Base-by-base conservation (phyloP, 2,797 vertebrate genomes). In the Esox masquinongy region DNA sequence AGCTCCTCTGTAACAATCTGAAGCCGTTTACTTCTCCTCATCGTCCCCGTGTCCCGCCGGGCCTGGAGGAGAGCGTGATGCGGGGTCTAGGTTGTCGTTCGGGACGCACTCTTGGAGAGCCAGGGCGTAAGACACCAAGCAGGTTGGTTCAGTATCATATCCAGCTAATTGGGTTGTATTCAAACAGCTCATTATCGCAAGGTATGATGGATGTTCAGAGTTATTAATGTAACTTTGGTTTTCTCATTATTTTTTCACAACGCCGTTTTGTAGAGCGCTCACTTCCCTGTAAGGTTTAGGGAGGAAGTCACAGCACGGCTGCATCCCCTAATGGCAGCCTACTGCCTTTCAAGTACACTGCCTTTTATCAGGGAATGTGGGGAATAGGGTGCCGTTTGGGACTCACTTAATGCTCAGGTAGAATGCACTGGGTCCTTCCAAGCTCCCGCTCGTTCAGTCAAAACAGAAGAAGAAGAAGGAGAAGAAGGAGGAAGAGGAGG, bases 1-100 rank as follows among this genome's bases (percentile, higher is more conserved):
- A 78, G 71, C 85, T 85, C 66, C 39, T 84, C 76, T 74, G 80
- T 68, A 63, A 76, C 84, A 83, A 85, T 83, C 68, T 36, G 51
- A 22, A 17, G 51, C 19, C 17, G 6, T 1, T 53, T 6, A 19
- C 47, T 63, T 56, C 64, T 70, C 68, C 39, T 47, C 43, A 11
- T 14, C 73, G 56, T 61, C 56, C 34, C 43, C 6, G 43, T 19
- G 17, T 26, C 31, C 34, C 51, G n/a, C 12, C 9, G 43, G 43
- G 43, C 9, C 43, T 47, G 43, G 6, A 47, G 11, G 43, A 14
- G 43, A 11, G 12, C 43, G 9, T 14, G 9, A 14, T 14, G 43
- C 11, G 6, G 43, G 43, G 43, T 14, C 43, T 47, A 47, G 43
- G 43, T 3, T 14, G 43, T 5, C 3, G 1, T 47, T 47, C 6